A percentile compares a stretch with the other conserved stretches of the same genome.
Evolutionary conservation across 2,797 vertebrate genomes (phyloP).

Genomic region (Ctenopoma multispine): DNA sequence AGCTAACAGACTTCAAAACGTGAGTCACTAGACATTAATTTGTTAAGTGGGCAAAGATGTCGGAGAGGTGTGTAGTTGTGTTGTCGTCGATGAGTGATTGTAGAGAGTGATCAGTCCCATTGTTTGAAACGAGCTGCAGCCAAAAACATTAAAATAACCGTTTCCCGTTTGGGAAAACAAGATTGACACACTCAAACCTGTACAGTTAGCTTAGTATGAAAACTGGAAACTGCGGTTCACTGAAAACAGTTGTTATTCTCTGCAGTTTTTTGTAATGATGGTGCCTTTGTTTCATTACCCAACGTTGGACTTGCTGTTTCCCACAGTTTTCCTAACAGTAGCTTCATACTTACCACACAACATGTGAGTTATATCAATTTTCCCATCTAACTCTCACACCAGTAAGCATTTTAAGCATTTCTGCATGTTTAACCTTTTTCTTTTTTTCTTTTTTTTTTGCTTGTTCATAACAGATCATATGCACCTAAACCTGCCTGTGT

Average conservation of each 20-base stretch:
- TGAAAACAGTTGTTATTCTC: background rate
- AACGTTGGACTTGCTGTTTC: too few species aligned
- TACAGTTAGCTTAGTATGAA: background rate
- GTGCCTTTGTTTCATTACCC: too few species aligned
- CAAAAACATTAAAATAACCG: background rate
- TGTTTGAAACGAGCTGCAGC: background rate
- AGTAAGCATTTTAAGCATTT: background rate
- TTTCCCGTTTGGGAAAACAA: background rate
- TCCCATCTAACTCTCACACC: background rate
- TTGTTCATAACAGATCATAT: too few species aligned
- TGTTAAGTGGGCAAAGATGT: conserved; percentile 34
- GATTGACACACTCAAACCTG: background rate
- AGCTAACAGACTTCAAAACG: conserved; percentile 64
- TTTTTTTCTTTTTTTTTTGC: too few species aligned
- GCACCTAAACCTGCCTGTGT: conserved; percentile 12
- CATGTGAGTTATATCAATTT: background rate
- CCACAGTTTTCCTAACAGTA: background rate
- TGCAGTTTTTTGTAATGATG: too few species aligned
- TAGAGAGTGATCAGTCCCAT: conserved; percentile 12
- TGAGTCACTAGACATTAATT: conserved; percentile 68
- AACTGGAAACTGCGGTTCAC: too few species aligned
- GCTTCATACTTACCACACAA: too few species aligned
- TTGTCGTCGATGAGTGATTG: background rate
- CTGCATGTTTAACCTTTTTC: too few species aligned
- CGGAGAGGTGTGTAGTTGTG: conserved; percentile 53